phyloP scores from a whole-genome alignment of 2,113 vertebrate genomes.

The Aegithalos caudatus region DNA sequence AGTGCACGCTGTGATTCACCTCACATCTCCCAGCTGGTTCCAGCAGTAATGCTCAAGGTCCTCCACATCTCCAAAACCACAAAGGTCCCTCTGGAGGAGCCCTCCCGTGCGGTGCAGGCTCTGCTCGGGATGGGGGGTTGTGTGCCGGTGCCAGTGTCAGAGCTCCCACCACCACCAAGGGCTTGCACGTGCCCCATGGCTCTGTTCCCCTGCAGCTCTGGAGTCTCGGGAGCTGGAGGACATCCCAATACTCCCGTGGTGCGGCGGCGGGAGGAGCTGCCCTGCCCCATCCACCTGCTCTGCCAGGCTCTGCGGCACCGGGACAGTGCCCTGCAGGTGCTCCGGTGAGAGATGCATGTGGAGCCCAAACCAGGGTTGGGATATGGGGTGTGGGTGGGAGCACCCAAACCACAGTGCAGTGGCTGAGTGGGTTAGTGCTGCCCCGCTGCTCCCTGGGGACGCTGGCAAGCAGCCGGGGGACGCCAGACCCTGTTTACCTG shows the following conservation, averaged over 20 bases:
- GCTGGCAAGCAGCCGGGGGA: no score
- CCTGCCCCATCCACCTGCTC: neutral
- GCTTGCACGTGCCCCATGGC: rapidly evolving
- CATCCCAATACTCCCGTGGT: rapidly evolving
- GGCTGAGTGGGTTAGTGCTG: neutral
- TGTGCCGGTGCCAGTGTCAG: rapidly evolving
- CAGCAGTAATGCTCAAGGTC: rapidly evolving
- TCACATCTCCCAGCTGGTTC: neutral
- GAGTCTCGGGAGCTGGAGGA: rapidly evolving
- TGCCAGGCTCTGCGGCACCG: neutral
- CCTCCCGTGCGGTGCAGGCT: rapidly evolving
- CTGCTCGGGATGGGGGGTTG: neutral
- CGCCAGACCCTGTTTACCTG: no score
- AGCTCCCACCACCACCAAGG: rapidly evolving
- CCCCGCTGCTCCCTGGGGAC: neutral
- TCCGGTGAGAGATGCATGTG: neutral
- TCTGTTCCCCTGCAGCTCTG: neutral
- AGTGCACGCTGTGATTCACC: neutral
- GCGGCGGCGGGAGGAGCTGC: neutral
- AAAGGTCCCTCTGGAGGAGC: neutral
- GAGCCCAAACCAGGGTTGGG: neutral
- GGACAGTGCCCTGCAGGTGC: neutral
- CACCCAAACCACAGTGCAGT: rapidly evolving
- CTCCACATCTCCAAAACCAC: neutral
- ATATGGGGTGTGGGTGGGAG: rapidly evolving